Base-by-base conservation (phyloP, 1,140 invertebrate genomes). In the Aricia agestis region DNA sequence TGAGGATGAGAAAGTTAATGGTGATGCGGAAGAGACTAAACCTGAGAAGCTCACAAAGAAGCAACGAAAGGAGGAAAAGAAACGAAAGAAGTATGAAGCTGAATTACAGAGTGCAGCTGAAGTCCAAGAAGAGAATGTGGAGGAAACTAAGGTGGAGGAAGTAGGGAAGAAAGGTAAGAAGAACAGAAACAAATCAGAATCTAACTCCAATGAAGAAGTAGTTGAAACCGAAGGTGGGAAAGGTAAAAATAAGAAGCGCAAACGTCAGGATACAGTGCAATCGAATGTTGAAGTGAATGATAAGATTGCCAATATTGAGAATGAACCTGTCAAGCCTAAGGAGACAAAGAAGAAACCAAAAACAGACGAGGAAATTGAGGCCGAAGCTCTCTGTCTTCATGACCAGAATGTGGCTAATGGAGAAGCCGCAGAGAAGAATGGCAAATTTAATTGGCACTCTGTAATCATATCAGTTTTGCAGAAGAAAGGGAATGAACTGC, bases 21-120 rank as follows among this genome's bases (percentile, higher is more conserved):
- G 79, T 72, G 68, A 78, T 36, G 52, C 31, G 69, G 71, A 63
- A 31, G 74, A 79, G 71, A 65, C 75, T 45, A 83, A 76, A 74
- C 74, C 57, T 36, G 71, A 73, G 69, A 93, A 93, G 71, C 69
- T 90, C 13, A 82, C 93, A 31, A 93, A 93, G 73, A 93, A 93
- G 78, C 84, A 93, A 69, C 80, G 84, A 2, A 93, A 93, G 76
- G 92, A 93, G 79, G 93, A 93, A 77, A 90, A 89, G 72, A 93
- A 92, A 76, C 78, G 83, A 41, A 84, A 82, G 72, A 92, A 92
- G 70, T 92, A 92, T 88, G 90, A 92, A 83, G 89, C 89, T 25
- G 86, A 92, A 79, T 72, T 92, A 65, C 81, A 88, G 66, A 88
- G 83, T 78, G 86, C 80, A 69, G 81, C 77, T 59, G 78, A 74